Evolutionary conservation across 2,888 invertebrate species (phyloP), one percentile per base, ranked within the genome.

Genomic region (Oegoconia quadripuncta): DNA sequence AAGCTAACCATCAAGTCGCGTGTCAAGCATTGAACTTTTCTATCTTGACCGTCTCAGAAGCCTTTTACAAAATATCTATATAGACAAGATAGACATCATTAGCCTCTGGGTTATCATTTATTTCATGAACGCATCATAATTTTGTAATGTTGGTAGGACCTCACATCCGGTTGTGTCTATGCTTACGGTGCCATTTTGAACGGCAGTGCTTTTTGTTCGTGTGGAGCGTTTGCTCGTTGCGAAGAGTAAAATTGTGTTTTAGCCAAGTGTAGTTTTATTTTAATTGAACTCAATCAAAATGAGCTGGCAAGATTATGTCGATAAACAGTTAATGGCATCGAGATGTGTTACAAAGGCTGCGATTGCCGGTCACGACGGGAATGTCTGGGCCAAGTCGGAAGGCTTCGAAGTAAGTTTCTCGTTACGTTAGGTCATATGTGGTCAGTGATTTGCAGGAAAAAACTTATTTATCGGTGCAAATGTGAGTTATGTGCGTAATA

Each of bases 241-340:
- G 81, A 70, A 71, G 76, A 75, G 74, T 72, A 73, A 62, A 77
- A 32, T 78, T 75, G 82, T 83, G 81, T 65, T 73, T 73, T 80
- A 82, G 77, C 72, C 71, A 79, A 84, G 84, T 82, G 80, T 84
- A 83, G 87, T 86, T 84, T 80, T 80, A 83, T 78, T 79, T 80
- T 75, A 81, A 79, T 79, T 73, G 83, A 86, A 86, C 84, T 82
- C 65, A 72, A 65, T 83, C 89, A 92, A 89, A 89, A 96, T 96
- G 96, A 96, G 96, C 94, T 97, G 97, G 97, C 96, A 97, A 94
- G 96, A 96, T 93, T 97, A 97, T 91, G 95, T 97, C 89, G 96
- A 96, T 91, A 96, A 96, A 92, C 97, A 97, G 91, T 93, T 97
- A 90, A 91, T 97, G 90, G 96, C 96, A 82, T 96, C 96, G 87